These are phyloP conservation scores for Mormyrops boulengeri DNA, from an alignment of 2,797 vertebrate genomes.

Conservation along the genomic window DNA sequence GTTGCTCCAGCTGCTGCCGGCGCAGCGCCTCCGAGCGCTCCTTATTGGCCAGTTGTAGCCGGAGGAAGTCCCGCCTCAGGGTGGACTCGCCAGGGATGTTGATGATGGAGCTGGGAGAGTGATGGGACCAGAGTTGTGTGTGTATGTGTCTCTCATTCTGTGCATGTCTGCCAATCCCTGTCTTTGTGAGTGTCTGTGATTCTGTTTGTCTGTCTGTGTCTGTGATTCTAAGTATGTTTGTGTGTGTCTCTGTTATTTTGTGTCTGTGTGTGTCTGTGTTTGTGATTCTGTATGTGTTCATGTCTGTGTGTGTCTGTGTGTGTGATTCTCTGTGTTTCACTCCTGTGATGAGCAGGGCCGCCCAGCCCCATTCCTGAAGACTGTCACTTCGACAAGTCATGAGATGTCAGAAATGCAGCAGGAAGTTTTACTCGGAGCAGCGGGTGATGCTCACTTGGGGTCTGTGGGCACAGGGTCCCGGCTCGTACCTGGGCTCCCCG, in stretches of 20 bases:
- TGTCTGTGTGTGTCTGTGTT: not conserved
- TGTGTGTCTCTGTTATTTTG: not conserved
- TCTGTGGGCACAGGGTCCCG: not conserved
- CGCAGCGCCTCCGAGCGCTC: constrained; percentile 90
- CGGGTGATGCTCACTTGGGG: not conserved
- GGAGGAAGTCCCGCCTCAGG: constrained; percentile 86
- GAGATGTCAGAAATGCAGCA: not conserved
- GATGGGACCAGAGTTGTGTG: not conserved
- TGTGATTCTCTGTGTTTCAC: not conserved
- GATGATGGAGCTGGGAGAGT: constrained; percentile 78
- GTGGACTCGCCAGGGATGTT: constrained; percentile 96
- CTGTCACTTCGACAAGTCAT: not conserved
- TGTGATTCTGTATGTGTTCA: not conserved
- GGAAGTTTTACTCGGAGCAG: not conserved
- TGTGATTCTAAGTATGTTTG: not conserved
- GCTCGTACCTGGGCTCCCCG: constrained; percentile 77
- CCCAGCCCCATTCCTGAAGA: not conserved
- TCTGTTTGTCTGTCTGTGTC: not conserved
- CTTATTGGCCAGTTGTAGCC: constrained; percentile 94
- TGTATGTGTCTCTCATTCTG: not conserved
- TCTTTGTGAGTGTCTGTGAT: not conserved
- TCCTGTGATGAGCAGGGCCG: not conserved
- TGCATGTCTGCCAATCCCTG: not conserved
- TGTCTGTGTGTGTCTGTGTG: not conserved
- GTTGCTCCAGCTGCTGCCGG: constrained; percentile 92